A percentile compares a stretch with the other conserved stretches of the same genome.
These are phyloP conservation scores for Grus americana DNA, from an alignment of 2,113 vertebrate genomes.

Conservation along the genomic window DNA sequence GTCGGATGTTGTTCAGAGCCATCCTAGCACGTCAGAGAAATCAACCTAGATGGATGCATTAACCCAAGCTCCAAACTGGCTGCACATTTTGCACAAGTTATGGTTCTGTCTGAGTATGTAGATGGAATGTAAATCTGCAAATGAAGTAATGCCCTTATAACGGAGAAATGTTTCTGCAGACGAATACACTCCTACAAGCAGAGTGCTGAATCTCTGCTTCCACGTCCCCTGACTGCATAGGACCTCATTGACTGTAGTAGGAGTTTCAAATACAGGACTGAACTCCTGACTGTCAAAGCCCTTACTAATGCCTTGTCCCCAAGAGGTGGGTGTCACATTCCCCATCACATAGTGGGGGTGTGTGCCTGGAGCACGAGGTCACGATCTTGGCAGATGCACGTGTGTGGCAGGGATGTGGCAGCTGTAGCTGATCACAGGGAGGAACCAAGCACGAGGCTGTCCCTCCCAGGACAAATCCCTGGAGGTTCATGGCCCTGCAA, in stretches of 20 bases:
- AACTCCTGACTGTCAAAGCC: neutral
- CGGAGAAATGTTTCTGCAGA: neutral
- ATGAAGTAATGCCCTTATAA: neutral
- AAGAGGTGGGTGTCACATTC: neutral
- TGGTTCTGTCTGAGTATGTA: neutral
- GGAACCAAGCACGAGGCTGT: fast-evolving
- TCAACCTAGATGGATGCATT: neutral
- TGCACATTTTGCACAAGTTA: neutral
- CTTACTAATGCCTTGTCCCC: neutral
- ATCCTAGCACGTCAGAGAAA: neutral
- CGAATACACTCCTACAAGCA: neutral
- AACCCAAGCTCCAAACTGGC: neutral
- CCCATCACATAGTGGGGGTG: neutral
- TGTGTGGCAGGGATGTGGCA: neutral
- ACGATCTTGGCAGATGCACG: neutral
- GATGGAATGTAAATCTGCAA: neutral
- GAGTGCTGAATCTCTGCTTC: neutral
- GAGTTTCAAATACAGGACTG: neutral
- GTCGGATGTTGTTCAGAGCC: neutral
- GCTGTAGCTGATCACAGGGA: neutral
- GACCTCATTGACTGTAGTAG: neutral
- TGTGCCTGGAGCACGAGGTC: neutral
- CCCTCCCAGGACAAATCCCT: neutral
- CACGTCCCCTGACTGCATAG: neutral
- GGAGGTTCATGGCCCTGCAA: neutral